A percentile compares a stretch with the other conserved stretches of the same genome.
Conservation (phyloP, 2,888 invertebrate species). For the Loripinus fragilis region DNA sequence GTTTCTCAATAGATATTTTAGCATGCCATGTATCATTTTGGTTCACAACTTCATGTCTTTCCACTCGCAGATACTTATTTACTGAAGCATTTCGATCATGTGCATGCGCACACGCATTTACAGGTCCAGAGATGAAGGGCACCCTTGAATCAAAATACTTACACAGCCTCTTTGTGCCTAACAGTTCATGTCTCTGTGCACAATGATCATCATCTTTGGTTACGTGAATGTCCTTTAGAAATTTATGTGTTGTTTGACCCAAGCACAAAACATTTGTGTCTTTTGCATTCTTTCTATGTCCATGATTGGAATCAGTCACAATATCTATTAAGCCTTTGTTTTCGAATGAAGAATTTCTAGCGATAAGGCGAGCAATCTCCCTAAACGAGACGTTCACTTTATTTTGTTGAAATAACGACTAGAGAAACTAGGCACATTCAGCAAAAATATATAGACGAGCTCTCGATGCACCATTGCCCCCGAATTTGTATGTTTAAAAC, state of each 20-base stretch:
- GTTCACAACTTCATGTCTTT: conserved; percentile 6
- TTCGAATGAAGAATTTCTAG: no score
- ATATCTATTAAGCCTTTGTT: no score
- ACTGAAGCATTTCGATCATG: conserved; percentile 22
- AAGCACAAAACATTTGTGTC: conserved; percentile 29
- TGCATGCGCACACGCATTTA: conserved; percentile 11
- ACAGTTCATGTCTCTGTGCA: conserved; percentile 6
- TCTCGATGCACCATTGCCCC: no score
- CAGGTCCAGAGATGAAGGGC: no score
- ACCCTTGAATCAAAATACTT: conserved; percentile 27
- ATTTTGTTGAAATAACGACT: no score
- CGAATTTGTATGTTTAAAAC: no score
- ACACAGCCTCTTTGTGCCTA: conserved; percentile 16
- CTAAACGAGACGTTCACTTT: no score
- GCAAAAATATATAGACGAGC: no score
- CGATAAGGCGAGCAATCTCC: no score
- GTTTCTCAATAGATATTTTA: conserved; percentile 21
- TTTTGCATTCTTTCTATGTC: no score
- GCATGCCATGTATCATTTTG: conserved; percentile 33
- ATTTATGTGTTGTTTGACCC: conserved; percentile 20
- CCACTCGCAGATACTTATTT: conserved; percentile 5
- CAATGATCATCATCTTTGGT: conserved; percentile 4
- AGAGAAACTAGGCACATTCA: no score
- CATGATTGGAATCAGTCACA: no score
- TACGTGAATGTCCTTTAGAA: conserved; percentile 12